Conservation (phyloP, 2,797 vertebrate species). For the Myotis vivesi region DNA sequence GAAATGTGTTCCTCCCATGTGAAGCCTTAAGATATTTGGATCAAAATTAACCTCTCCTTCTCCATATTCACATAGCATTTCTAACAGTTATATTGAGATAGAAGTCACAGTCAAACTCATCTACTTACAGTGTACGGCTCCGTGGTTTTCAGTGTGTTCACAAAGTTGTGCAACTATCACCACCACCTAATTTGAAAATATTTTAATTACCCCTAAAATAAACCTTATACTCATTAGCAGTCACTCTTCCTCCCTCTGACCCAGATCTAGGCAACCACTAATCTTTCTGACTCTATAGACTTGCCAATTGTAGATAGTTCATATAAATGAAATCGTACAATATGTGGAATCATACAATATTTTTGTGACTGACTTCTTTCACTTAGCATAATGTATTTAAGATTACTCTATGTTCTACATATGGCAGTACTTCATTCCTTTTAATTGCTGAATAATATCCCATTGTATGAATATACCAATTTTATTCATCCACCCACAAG, state of each 20-base stretch:
- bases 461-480: neutral
- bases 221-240: neutral
- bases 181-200: neutral
- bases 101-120: neutral
- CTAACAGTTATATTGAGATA: neutral
- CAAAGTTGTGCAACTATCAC: neutral
- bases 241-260: neutral
- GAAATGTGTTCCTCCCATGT: neutral
- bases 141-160: neutral
- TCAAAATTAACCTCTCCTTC: neutral
- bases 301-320: neutral
- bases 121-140: neutral
- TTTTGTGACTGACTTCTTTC: neutral
- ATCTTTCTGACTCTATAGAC: neutral
- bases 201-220: neutral
- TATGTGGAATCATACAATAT: neutral
- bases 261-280: neutral
- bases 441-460: neutral
- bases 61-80: neutral
- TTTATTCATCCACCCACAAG: neutral
- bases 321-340: neutral
- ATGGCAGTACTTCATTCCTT: neutral
- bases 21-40: neutral
- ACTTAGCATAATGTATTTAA: neutral
- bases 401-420: neutral